These are phyloP conservation scores for Apodemia mormo DNA, from an alignment of 2,888 invertebrate genomes.

Conservation along the genomic window DNA sequence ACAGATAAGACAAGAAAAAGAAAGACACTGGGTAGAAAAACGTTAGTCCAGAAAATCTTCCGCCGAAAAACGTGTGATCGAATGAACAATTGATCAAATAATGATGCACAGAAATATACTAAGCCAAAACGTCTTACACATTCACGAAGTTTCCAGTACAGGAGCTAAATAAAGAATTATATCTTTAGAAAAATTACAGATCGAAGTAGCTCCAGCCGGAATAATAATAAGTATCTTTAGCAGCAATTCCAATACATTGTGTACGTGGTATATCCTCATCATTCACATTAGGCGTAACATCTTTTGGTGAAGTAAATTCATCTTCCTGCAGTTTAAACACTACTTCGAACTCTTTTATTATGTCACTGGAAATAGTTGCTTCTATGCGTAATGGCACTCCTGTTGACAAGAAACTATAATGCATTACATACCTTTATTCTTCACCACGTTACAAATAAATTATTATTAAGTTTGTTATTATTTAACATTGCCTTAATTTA, in stretches of 20 bases:
- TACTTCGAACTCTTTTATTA: slow-evolving; percentile 8
- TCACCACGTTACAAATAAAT: background rate
- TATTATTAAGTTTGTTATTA: too few relatives aligned
- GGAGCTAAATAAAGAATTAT: too few relatives aligned
- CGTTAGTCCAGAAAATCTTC: too few relatives aligned
- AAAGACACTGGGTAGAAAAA: too few relatives aligned
- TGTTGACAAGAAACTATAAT: slow-evolving; percentile 4
- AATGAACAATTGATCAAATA: too few relatives aligned
- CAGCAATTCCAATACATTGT: background rate
- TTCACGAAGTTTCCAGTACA: too few relatives aligned
- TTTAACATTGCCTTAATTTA: too few relatives aligned
- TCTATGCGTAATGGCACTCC: slow-evolving; percentile 3
- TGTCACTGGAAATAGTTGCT: slow-evolving; percentile 7
- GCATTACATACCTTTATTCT: background rate
- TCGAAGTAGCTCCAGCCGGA: slow-evolving; percentile 1
- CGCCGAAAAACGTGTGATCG: too few relatives aligned
- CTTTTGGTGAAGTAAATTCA: background rate
- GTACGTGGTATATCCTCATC: background rate
- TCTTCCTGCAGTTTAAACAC: slow-evolving; percentile 6
- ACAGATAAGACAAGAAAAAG: too few relatives aligned
- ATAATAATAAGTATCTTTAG: slow-evolving; percentile 1
- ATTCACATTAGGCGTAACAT: background rate
- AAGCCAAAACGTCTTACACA: too few relatives aligned
- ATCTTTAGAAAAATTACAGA: background rate
- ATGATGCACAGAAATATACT: too few relatives aligned